Conservation (phyloP, 2,888 invertebrate species). For the Pachydiplax longipennis region DNA sequence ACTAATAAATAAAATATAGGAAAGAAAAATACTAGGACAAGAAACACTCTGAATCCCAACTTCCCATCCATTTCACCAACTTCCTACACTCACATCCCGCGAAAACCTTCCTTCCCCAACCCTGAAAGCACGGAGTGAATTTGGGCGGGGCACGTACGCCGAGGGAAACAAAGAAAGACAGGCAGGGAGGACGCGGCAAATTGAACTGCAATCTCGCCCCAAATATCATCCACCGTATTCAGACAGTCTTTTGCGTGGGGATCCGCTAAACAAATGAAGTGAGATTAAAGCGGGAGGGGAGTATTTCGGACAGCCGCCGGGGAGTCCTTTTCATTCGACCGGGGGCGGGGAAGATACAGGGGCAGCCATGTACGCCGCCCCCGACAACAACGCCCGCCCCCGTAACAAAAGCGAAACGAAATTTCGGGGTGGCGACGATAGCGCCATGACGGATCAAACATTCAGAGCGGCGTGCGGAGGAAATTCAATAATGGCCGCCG, state of each 20-base stretch:
- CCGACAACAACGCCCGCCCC: not conserved
- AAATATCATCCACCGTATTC: not conserved
- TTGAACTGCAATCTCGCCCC: not conserved
- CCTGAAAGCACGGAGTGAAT: not conserved
- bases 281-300: not conserved
- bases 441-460: not conserved
- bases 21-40: no score
- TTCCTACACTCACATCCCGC: no score
- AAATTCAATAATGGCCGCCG: not conserved
- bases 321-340: not conserved
- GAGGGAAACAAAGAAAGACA: not conserved
- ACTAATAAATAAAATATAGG: no score
- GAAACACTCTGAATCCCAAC: no score
- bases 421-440: not conserved
- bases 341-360: not conserved
- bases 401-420: not conserved
- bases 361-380: not conserved
- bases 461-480: not conserved
- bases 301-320: not conserved
- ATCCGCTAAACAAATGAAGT: conserved; percentile 1
- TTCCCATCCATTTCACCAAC: no score
- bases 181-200: not conserved
- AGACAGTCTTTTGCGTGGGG: not conserved
- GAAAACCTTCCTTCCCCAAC: no score
- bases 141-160: not conserved